Conservation (phyloP, 2,797 vertebrate species). For the Echiichthys vipera region DNA sequence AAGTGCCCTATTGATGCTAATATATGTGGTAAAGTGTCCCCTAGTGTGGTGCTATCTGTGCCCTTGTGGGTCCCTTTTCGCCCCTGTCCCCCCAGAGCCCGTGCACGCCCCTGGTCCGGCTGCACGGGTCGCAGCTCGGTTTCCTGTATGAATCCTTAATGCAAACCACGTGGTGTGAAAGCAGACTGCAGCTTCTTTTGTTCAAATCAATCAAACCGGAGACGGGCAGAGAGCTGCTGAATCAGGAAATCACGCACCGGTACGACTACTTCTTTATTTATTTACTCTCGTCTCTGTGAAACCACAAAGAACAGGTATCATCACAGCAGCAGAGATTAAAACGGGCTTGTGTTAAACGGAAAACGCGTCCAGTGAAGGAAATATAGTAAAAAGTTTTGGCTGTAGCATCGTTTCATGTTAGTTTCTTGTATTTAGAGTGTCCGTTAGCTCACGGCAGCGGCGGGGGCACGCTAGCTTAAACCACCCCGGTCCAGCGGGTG, state of each 20-base stretch:
- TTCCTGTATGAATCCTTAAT: slow-evolving; percentile 77
- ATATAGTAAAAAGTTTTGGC: slow-evolving; percentile 69
- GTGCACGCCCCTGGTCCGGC: not conserved
- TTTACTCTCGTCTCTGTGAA: slow-evolving; percentile 37
- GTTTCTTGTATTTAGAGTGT: slow-evolving; percentile 61
- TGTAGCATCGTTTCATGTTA: slow-evolving; percentile 42
- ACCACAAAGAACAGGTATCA: slow-evolving; percentile 10
- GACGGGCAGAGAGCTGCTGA: slow-evolving; percentile 84
- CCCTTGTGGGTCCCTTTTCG: no score
- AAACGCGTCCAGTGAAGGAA: not conserved
- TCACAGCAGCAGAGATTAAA: no score
- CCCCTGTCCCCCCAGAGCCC: no score
- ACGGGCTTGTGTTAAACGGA: no score
- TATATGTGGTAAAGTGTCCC: no score
- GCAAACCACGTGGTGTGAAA: slow-evolving; percentile 89
- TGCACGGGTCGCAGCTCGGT: slow-evolving; percentile 27
- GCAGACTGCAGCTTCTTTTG: slow-evolving; percentile 94
- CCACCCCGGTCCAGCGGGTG: not conserved
- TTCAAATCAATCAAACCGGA: slow-evolving; percentile 92
- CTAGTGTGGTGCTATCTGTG: no score
- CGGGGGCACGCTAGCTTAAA: slow-evolving; percentile 56
- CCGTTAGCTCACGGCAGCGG: slow-evolving; percentile 68
- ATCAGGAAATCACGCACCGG: slow-evolving; percentile 84
- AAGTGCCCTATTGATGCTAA: no score
- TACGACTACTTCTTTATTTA: slow-evolving; percentile 70